phyloP scores from a whole-genome alignment of 1,140 invertebrate genomes.

The Adelges cooleyi region DNA sequence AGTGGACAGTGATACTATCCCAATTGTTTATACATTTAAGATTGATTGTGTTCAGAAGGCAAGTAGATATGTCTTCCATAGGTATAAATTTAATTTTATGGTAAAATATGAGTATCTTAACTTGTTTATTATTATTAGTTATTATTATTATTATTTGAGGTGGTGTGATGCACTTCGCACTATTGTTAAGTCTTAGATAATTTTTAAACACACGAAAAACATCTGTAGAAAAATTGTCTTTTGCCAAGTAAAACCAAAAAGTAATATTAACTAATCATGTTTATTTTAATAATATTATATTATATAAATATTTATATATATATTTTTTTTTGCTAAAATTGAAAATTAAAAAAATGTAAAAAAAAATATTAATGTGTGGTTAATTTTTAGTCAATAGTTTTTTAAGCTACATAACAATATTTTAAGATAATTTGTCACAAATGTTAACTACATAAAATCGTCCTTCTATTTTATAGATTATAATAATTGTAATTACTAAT shows the following conservation, averaged over 20 bases:
- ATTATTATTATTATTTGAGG: not conserved
- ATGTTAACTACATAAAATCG: constrained; percentile 27
- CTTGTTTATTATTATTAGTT: not conserved
- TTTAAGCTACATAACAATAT: constrained; percentile 23
- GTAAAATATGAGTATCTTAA: too few species aligned
- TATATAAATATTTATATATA: constrained; percentile 8
- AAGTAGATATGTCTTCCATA: constrained; percentile 28
- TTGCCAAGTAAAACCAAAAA: constrained; percentile 28
- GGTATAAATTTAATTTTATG: constrained; percentile 18
- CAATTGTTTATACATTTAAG: constrained; percentile 24
- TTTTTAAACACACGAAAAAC: constrained; percentile 17
- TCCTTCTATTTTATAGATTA: constrained; percentile 22
- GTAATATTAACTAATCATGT: constrained; percentile 21
- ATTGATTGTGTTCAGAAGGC: constrained; percentile 28
- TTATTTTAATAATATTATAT: constrained; percentile 16
- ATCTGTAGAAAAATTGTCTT: constrained; percentile 23
- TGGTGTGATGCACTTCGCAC: constrained; percentile 19
- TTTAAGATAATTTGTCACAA: constrained; percentile 22
- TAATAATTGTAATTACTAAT: not conserved
- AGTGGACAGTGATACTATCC: constrained; percentile 22
- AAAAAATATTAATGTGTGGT: constrained; percentile 27
- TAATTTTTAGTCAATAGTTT: constrained; percentile 27
- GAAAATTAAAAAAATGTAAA: constrained; percentile 8
- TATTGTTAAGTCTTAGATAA: constrained; percentile 25
- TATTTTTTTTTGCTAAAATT: constrained; percentile 23